A percentile compares a stretch with the other conserved stretches of the same genome.
Evolutionary conservation across 1,140 invertebrate species (phyloP).

Genomic region (Mesaphorura yosii): DNA sequence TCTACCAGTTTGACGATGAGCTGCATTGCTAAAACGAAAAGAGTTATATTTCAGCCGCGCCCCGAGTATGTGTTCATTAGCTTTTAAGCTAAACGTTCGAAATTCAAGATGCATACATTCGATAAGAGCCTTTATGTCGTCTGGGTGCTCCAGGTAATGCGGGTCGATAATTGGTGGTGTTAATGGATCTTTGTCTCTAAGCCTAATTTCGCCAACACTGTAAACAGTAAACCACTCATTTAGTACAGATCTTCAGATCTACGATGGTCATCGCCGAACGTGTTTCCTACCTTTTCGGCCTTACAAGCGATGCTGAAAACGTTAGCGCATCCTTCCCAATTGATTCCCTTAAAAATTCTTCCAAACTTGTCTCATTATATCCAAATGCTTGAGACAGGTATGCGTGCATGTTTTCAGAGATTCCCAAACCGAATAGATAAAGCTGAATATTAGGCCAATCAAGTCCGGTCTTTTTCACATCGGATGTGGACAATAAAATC

Average conservation of each 20-base stretch:
- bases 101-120: too few relatives aligned
- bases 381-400: not conserved
- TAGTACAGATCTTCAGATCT: too few relatives aligned
- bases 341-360: not conserved
- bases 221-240: too few relatives aligned
- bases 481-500: constrained; percentile 4
- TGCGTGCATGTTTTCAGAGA: not conserved
- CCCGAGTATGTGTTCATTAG: too few relatives aligned
- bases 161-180: constrained; percentile 30
- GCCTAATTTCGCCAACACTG: constrained; percentile 26
- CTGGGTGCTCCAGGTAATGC: constrained; percentile 26
- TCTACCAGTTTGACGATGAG: constrained; percentile 2
- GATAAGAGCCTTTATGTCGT: constrained; percentile 14
- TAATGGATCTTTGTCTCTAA: constrained; percentile 24
- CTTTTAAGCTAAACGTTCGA: too few relatives aligned
- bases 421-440: constrained; percentile 2
- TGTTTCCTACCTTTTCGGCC: too few relatives aligned
- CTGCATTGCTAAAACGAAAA: not conserved
- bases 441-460: constrained; percentile 28
- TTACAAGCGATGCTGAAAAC: constrained; percentile 6
- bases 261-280: too few relatives aligned
- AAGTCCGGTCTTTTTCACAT: not conserved
- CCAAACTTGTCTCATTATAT: not conserved
- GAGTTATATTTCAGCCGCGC: too few relatives aligned
- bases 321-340: constrained; percentile 7